Base-by-base conservation (phyloP, 2,888 invertebrate genomes). In the Cacoxenus indagator region DNA sequence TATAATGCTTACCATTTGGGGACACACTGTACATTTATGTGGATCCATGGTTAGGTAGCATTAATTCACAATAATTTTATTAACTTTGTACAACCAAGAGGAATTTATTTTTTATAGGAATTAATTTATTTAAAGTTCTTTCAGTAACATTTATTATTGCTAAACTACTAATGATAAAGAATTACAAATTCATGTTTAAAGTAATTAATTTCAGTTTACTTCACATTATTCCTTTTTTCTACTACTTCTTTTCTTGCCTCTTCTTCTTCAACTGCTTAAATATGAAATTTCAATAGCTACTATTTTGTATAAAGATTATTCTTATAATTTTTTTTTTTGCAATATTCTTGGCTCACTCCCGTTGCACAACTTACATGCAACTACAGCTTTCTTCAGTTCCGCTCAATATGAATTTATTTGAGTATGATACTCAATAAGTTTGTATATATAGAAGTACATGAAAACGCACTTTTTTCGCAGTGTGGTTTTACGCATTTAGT, bases 121-220 rank as follows among this genome's bases (percentile, higher is more conserved):
- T 69, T 59, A 43, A 65, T 70, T 67, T 72, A 69, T 51, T 62
- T 68, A 69, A 65, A 26, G 37, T 59, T 45, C 11, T 59, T 57
- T 78, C 73, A 78, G 78, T 73, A 80, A 83, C 81, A 81, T 81
- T 78, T 77, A 83, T 77, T 76, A 73, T 62, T 62, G 45, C 81
- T 75, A 75, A 81, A 73, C 83, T 83, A 82, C 81, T 75, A 83
- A 82, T 77, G 73, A 81, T 82, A 82, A 80, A 78, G 73, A 83
- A 78, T 78, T 82, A 83, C 78, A 81, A 83, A 78, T 78, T 71
- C 69, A 78, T 71, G 48, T 57, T 45, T 46, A 55, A 62, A 59
- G 29, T 29, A 59, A 17, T 31, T 59, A 17, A 43, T 62, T 62
- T 62, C 19, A 45, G 8, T 64, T 24, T 45, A 2, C 19, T 6